These are phyloP conservation scores for Harpalus rufipes DNA, from an alignment of 2,888 invertebrate genomes.

Conservation along the genomic window DNA sequence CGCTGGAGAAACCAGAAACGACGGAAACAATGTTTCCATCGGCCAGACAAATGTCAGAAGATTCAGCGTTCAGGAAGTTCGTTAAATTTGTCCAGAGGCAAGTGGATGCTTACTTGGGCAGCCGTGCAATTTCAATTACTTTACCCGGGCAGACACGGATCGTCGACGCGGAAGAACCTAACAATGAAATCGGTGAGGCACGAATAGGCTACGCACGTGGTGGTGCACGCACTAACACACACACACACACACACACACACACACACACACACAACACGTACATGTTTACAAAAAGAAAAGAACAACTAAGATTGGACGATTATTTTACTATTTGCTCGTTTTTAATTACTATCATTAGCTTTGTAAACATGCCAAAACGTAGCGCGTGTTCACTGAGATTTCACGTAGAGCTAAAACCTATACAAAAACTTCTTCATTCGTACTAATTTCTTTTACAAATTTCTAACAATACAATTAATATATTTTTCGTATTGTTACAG, in stretches of 20 bases:
- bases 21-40: constrained; percentile 43
- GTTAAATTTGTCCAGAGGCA: constrained; percentile 63
- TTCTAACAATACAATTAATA: too few species aligned
- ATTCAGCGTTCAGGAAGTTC: constrained; percentile 61
- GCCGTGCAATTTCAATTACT: constrained; percentile 61
- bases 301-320: background rate
- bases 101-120: constrained; percentile 60
- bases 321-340: background rate
- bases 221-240: background rate
- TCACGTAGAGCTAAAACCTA: too few species aligned
- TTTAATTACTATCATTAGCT: background rate
- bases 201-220: background rate
- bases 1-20: constrained; percentile 53
- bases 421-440: too few species aligned
- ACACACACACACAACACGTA: background rate
- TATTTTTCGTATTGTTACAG: too few species aligned
- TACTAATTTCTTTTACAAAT: too few species aligned
- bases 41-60: constrained; percentile 40
- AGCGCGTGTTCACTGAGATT: too few species aligned
- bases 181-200: constrained; percentile 62
- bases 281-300: background rate
- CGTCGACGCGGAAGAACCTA: constrained; percentile 57
- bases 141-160: constrained; percentile 49
- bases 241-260: background rate
- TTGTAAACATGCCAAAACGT: too few species aligned